Base-by-base conservation (phyloP, 64 coral and sea anemone genomes). In the Porites lutea region DNA sequence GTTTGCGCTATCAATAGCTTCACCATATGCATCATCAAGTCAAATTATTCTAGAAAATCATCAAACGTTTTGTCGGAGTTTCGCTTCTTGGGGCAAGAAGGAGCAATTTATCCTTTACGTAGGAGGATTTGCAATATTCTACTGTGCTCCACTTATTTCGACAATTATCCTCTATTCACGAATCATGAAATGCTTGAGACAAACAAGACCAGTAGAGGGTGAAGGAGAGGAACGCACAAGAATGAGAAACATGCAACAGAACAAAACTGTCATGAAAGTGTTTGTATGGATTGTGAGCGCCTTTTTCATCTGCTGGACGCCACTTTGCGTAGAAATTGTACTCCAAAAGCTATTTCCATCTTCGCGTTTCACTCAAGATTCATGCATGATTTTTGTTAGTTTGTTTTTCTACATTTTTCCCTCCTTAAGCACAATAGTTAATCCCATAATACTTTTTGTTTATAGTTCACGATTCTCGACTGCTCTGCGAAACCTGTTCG, bases 331-430 rank as follows among this genome's bases (percentile, higher is more conserved):
- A 9, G 12, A n/a, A 53, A 6, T 77, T 52, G 16, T 21, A 52
- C 50, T 52, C 2, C 52, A 77, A 77, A 21, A 66, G 48, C 9
- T 16, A 10, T 12, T 68, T 51, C 59, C 43, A 47, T 2, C 43
- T 16, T 5, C 45, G 2, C n/a, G n/a, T 8, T 19, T 51, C 73
- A 6, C 45, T 8, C 51, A 68, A 14, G 48, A 84, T 22, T 52
- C 18, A 16, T 84, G 81, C 9, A 20, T 52, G 46, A 14, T 69
- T 0, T 10, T 68, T 68, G 3, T n/a, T 2, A 48, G 37, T 19
- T 70, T 84, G 62, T 69, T 84, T 23, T 84, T 84, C 19, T 84
- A 84, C 63, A 2, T 84, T 11, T n/a, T 68, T n/a, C 81, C 81
- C 47, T n/a, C 63, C 23, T 13, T 84, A 20, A 15, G 46, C 6